A percentile compares a stretch with the other conserved stretches of the same genome.
These are phyloP conservation scores for Acleris laterana DNA, from an alignment of 2,888 invertebrate species.

Conservation along the genomic window DNA sequence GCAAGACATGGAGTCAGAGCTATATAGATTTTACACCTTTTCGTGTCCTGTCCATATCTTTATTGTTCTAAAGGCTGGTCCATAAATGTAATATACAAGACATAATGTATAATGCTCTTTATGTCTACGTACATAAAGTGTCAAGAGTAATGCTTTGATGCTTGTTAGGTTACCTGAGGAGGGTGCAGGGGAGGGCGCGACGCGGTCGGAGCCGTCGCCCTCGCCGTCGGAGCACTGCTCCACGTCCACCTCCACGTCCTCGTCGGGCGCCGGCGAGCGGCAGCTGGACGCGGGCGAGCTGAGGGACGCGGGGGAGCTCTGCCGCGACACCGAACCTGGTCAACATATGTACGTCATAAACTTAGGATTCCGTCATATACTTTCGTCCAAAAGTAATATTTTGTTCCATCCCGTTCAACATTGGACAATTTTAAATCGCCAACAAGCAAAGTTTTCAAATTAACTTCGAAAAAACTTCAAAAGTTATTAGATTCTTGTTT, in stretches of 20 bases:
- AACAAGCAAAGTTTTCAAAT: background rate
- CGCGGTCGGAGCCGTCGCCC: conserved; percentile 82
- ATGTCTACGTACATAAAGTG: too few species aligned
- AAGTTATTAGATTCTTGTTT: too few species aligned
- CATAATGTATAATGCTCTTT: too few species aligned
- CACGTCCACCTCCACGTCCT: conserved; percentile 89
- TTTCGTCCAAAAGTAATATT: background rate
- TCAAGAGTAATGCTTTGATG: conserved; percentile 4
- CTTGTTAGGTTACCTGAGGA: conserved; percentile 66
- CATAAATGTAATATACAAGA: too few species aligned
- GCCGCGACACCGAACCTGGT: conserved; percentile 73
- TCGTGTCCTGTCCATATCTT: too few species aligned
- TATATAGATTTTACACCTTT: too few species aligned
- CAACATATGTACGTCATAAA: background rate
- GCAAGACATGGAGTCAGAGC: too few species aligned
- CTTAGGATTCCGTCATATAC: too few species aligned
- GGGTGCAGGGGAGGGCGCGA: conserved; percentile 74
- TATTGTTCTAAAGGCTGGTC: too few species aligned
- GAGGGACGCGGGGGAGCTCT: conserved; percentile 77
- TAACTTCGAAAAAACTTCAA: too few species aligned
- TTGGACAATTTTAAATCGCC: background rate
- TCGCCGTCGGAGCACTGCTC: conserved; percentile 89
- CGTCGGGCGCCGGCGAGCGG: conserved; percentile 82
- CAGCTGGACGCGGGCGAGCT: conserved; percentile 78
- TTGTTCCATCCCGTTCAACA: too few species aligned